Conservation (phyloP, 1,140 invertebrate genomes). For the Battus philenor region DNA sequence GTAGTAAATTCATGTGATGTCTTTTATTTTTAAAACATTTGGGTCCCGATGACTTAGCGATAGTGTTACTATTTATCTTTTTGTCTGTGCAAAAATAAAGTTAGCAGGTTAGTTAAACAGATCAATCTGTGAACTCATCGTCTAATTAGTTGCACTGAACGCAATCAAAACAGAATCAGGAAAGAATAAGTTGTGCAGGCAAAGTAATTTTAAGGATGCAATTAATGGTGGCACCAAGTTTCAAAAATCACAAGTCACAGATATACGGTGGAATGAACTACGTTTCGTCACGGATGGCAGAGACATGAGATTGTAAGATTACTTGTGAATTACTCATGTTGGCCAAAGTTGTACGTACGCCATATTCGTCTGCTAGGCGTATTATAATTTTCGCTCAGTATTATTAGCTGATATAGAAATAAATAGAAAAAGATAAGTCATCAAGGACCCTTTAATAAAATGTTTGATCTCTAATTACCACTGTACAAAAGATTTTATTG, state of each 20-base stretch:
- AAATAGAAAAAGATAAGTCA: slow-evolving; percentile 18
- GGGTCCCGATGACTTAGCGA: slow-evolving; percentile 40
- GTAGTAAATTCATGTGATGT: slow-evolving; percentile 37
- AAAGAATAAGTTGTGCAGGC: neutral
- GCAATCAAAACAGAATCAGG: neutral
- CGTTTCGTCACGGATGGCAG: no score
- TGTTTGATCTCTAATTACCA: slow-evolving; percentile 12
- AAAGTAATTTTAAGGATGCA: neutral
- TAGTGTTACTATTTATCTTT: no score
- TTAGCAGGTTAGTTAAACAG: slow-evolving; percentile 4
- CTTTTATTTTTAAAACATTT: slow-evolving; percentile 28
- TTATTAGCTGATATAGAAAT: slow-evolving; percentile 53
- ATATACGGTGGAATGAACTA: slow-evolving; percentile 6
- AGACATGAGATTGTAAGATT: slow-evolving; percentile 25
- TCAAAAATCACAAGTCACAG: no score
- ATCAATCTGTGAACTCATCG: neutral
- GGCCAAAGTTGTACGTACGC: slow-evolving; percentile 65
- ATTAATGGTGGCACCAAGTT: neutral
- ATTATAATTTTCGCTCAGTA: slow-evolving; percentile 66
- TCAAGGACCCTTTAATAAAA: slow-evolving; percentile 12
- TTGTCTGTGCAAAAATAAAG: neutral
- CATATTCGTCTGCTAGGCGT: slow-evolving; percentile 37
- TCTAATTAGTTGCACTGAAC: neutral
- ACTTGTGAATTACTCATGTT: slow-evolving; percentile 54
- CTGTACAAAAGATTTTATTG: no score